Evolutionary conservation across 30 jellyfish, hydroid and myxozoan species (phyloP).

Genomic region (Haliclystus octoradiatus): DNA sequence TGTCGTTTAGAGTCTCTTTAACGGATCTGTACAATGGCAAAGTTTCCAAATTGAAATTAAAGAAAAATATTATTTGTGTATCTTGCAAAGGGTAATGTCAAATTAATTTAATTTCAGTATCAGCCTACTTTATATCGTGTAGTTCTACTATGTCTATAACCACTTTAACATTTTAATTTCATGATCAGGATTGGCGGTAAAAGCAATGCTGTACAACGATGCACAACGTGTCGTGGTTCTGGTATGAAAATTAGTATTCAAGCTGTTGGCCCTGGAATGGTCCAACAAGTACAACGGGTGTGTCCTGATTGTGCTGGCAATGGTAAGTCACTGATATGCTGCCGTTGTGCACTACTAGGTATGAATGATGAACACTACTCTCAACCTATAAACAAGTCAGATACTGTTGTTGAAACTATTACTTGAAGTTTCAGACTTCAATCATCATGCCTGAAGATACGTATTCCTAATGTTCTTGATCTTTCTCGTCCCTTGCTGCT

Average conservation of each 20-base stretch:
- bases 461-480: too few relatives aligned
- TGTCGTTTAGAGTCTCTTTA: slow-evolving; percentile 52
- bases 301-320: slow-evolving; percentile 97
- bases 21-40: slow-evolving; percentile 90
- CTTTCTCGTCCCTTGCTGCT: too few relatives aligned
- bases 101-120: background rate
- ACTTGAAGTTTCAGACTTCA: too few relatives aligned
- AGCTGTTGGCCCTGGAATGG: slow-evolving; percentile 99
- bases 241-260: slow-evolving; percentile 79
- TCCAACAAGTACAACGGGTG: slow-evolving; percentile 88
- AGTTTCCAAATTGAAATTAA: slow-evolving; percentile 62
- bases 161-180: too few relatives aligned
- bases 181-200: slow-evolving; percentile 96
- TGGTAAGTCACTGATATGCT: slow-evolving; percentile 22
- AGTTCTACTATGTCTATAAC: too few relatives aligned
- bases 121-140: too few relatives aligned
- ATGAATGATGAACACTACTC: too few relatives aligned
- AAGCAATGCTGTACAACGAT: slow-evolving; percentile 94
- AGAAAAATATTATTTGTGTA: slow-evolving; percentile 72
- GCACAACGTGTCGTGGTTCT: slow-evolving; percentile 82
- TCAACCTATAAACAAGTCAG: too few relatives aligned
- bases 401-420: too few relatives aligned
- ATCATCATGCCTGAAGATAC: too few relatives aligned
- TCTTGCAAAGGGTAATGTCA: slow-evolving; percentile 78
- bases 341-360: too few relatives aligned